These are phyloP conservation scores for Perizoma flavofasciatum DNA, from an alignment of 2,888 invertebrate species.

Conservation along the genomic window DNA sequence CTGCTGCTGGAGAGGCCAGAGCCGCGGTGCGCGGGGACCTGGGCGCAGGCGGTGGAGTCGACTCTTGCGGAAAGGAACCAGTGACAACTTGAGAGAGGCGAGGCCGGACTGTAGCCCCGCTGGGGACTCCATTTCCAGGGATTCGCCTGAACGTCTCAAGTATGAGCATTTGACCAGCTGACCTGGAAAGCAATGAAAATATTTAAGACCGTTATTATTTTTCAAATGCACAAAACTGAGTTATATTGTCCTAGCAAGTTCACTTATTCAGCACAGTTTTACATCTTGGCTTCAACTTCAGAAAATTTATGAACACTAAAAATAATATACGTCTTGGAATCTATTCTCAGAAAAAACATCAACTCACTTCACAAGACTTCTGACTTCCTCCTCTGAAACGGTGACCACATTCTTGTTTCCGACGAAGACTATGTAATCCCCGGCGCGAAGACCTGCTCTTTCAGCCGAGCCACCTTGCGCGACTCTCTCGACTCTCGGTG, in stretches of 20 bases:
- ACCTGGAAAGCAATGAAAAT: conserved; percentile 72
- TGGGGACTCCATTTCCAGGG: conserved; percentile 70
- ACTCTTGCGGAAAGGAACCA: conserved; percentile 57
- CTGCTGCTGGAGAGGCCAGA: conserved; percentile 69
- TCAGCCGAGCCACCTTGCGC: conserved; percentile 93
- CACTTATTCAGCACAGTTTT: too few relatives aligned
- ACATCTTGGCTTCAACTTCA: too few relatives aligned
- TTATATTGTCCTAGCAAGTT: too few relatives aligned
- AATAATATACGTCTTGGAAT: too few relatives aligned
- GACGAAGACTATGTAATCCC: conserved; percentile 95
- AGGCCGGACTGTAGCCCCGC: conserved; percentile 53
- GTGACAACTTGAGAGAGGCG: conserved; percentile 59
- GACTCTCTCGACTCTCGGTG: conserved; percentile 93
- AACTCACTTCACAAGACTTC: conserved; percentile 87
- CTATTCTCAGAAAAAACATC: background rate
- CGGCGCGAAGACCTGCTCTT: conserved; percentile 91
- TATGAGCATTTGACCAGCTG: conserved; percentile 87
- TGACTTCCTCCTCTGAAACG: conserved; percentile 87
- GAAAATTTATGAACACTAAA: too few relatives aligned
- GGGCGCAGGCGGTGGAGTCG: conserved; percentile 72
- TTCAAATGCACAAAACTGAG: too few relatives aligned
- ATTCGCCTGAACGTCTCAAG: conserved; percentile 89
- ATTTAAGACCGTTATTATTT: too few relatives aligned
- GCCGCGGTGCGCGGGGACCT: conserved; percentile 67
- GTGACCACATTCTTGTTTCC: conserved; percentile 94